phyloP scores from a whole-genome alignment of 2,888 invertebrate species.

The Drosophila emarginata region DNA sequence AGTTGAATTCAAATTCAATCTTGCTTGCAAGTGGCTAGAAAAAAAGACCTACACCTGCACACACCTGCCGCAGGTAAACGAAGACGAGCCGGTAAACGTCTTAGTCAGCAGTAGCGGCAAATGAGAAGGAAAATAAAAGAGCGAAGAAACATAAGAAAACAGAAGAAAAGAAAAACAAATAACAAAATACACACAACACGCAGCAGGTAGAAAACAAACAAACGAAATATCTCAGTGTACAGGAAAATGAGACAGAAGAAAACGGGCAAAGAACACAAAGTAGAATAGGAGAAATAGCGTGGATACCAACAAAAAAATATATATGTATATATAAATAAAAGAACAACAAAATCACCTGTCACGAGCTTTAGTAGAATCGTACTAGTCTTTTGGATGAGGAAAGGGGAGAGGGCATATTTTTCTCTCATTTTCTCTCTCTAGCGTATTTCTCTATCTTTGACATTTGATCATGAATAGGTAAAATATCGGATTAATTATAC shows the following conservation, averaged over 20 bases:
- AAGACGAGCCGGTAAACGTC: conserved; percentile 39
- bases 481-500: conserved; percentile 19
- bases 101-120: conserved; percentile 38
- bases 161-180: conserved; percentile 33
- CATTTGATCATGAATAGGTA: conserved; percentile 35
- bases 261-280: background rate
- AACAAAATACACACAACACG: conserved; percentile 24
- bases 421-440: background rate
- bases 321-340: background rate
- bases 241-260: background rate
- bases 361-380: conserved; percentile 9
- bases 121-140: conserved; percentile 15
- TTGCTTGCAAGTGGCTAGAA: background rate
- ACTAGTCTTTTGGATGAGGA: no score
- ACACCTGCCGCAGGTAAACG: conserved; percentile 64
- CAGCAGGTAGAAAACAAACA: conserved; percentile 4
- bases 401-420: background rate
- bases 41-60: conserved; percentile 17
- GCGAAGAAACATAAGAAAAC: conserved; percentile 32
- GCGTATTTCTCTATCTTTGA: conserved; percentile 8
- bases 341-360: conserved; percentile 57
- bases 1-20: conserved; percentile 34
- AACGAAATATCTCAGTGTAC: background rate
- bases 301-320: no score
- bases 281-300: background rate